These are phyloP conservation scores for Synaphobranchus kaupii DNA, from an alignment of 2,797 vertebrate species.

Conservation along the genomic window DNA sequence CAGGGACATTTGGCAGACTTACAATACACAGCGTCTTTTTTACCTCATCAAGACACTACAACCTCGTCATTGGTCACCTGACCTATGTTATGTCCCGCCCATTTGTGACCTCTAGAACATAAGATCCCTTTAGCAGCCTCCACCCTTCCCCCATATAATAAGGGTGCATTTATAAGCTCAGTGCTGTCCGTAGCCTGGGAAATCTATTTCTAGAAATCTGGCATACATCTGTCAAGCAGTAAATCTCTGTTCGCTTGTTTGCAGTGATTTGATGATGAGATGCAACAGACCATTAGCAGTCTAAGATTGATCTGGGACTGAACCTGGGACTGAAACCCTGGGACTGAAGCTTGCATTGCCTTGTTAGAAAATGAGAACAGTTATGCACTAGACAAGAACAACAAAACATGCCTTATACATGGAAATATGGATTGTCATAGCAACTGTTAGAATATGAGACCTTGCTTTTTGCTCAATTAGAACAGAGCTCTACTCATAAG, in stretches of 20 bases:
- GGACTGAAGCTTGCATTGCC: background rate
- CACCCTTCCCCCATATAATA: background rate
- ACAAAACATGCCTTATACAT: background rate
- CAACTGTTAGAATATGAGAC: conserved; percentile 18
- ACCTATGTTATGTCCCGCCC: background rate
- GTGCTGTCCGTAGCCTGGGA: background rate
- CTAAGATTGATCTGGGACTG: background rate
- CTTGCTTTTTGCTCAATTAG: background rate
- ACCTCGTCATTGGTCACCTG: background rate
- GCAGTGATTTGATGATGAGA: background rate
- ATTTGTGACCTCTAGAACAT: background rate
- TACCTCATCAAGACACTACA: background rate
- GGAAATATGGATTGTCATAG: conserved; percentile 22
- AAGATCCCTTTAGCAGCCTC: background rate
- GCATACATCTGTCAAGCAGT: background rate
- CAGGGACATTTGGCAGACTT: background rate
- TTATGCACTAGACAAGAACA: conserved; percentile 10
- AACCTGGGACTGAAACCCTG: background rate
- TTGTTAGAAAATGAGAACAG: background rate
- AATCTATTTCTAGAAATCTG: background rate
- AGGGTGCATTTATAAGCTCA: background rate
- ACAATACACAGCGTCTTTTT: background rate
- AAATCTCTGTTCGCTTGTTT: background rate
- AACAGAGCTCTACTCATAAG: background rate
- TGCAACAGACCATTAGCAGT: background rate